Evolutionary conservation across 2,797 vertebrate species (phyloP).

Genomic region (Momotus momota): DNA sequence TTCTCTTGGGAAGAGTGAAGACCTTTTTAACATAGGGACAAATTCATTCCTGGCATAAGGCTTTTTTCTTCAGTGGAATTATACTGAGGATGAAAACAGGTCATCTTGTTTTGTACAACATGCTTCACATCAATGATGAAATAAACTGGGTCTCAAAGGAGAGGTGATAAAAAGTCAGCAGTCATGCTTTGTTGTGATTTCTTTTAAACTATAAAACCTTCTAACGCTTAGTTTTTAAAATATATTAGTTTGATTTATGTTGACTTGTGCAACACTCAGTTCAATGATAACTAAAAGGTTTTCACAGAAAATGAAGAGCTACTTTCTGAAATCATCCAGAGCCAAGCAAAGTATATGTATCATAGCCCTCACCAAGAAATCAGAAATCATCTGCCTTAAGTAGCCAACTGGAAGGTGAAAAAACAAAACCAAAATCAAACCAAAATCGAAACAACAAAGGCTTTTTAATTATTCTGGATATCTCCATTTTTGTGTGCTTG

Average conservation of each 20-base stretch:
- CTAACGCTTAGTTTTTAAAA: constrained; percentile 1
- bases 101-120: constrained; percentile 63
- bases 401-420: neutral
- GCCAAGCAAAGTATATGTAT: neutral
- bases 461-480: neutral
- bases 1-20: constrained; percentile 33
- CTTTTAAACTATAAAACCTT: constrained; percentile 36
- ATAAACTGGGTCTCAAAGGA: constrained; percentile 50
- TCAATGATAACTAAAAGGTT: constrained; percentile 6
- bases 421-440: neutral
- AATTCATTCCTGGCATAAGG: neutral
- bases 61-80: constrained; percentile 8
- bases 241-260: constrained; percentile 48
- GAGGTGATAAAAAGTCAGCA: constrained; percentile 37
- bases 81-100: constrained; percentile 54
- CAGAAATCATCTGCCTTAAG: neutral
- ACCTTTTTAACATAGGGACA: constrained; percentile 47
- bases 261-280: neutral
- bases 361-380: neutral
- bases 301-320: neutral
- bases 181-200: neutral
- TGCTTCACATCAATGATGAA: constrained; percentile 37
- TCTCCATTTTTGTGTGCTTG: neutral
- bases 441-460: neutral
- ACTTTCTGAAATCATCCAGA: neutral